phyloP scores from a whole-genome alignment of 2,888 invertebrate genomes.

The Pachycephus smyrnensis region DNA sequence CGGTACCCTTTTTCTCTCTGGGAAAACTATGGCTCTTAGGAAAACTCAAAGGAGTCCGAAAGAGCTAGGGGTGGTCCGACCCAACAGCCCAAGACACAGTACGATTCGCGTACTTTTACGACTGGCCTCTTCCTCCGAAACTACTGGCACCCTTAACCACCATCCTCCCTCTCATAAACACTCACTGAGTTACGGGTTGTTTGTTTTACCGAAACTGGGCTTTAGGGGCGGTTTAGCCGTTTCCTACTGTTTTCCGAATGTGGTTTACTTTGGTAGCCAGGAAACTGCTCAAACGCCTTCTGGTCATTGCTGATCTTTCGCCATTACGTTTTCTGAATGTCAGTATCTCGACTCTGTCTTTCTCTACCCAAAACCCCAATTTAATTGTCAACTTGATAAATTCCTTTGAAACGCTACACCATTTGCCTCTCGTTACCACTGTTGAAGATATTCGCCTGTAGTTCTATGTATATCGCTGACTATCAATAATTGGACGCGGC shows the following conservation, averaged over 20 bases:
- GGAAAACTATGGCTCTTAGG: conserved; percentile 36
- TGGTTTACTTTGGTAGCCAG: background rate
- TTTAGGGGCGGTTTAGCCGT: conserved; percentile 45
- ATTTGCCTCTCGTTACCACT: background rate
- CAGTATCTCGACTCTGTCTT: background rate
- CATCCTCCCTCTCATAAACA: conserved; percentile 56
- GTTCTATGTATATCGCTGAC: background rate
- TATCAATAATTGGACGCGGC: background rate
- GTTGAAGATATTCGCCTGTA: background rate
- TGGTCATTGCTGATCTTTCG: background rate
- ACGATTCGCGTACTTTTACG: conserved; percentile 61
- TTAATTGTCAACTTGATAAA: background rate
- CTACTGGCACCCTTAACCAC: conserved; percentile 9
- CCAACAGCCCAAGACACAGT: conserved; percentile 53
- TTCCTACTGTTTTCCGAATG: background rate
- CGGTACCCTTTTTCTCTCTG: conserved; percentile 21
- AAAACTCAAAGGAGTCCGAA: conserved; percentile 33
- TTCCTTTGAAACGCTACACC: background rate
- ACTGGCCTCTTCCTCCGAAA: conserved; percentile 40
- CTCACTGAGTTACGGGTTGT: conserved; percentile 64
- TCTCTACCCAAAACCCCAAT: background rate
- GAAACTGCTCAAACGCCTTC: background rate
- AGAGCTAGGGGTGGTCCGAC: conserved; percentile 39
- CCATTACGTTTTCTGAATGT: background rate
- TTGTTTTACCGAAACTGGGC: conserved; percentile 56